Conservation (phyloP, 2,797 vertebrate genomes). For the Adrianichthys oophorus region DNA sequence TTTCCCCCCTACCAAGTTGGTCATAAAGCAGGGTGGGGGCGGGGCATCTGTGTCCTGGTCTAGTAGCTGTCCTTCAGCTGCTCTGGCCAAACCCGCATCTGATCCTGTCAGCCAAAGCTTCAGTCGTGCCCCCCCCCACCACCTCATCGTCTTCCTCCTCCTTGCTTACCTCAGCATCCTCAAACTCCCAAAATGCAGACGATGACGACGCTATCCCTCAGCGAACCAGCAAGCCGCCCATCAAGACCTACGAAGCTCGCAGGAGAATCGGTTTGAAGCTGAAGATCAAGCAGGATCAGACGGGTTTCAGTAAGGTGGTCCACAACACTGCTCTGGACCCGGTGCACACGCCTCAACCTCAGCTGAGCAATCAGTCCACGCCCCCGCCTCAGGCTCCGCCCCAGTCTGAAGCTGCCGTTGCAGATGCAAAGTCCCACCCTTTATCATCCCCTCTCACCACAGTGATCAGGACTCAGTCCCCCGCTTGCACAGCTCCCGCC, state of each 20-base stretch:
- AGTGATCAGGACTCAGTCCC: conserved; percentile 75
- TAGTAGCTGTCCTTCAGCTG: conserved; percentile 71
- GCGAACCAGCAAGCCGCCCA: conserved; percentile 87
- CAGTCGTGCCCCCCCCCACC: conserved; percentile 43
- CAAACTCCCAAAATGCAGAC: conserved; percentile 62
- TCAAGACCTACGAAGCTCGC: conserved; percentile 94
- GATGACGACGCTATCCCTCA: conserved; percentile 88
- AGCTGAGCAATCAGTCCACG: conserved; percentile 61
- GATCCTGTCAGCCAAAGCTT: conserved; percentile 53
- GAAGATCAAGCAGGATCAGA: conserved; percentile 95
- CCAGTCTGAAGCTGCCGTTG: conserved; percentile 43
- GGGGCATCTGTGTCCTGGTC: conserved; percentile 88
- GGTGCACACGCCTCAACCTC: conserved; percentile 80
- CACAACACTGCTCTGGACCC: conserved; percentile 95
- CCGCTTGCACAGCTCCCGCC: conserved; percentile 57
- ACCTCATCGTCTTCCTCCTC: conserved; percentile 35
- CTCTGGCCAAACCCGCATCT: conserved; percentile 43
- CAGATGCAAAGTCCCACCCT: conserved; percentile 64
- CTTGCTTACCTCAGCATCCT: conserved; percentile 38
- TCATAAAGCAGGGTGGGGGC: conserved; percentile 88
- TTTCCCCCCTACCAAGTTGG: conserved; percentile 85
- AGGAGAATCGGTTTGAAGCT: conserved; percentile 91
- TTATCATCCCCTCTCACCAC: conserved; percentile 41
- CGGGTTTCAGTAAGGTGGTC: conserved; percentile 91
- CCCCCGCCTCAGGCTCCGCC: conserved; percentile 65